Base-by-base conservation (phyloP, 2,888 invertebrate species). In the Dryomyza anilis region DNA sequence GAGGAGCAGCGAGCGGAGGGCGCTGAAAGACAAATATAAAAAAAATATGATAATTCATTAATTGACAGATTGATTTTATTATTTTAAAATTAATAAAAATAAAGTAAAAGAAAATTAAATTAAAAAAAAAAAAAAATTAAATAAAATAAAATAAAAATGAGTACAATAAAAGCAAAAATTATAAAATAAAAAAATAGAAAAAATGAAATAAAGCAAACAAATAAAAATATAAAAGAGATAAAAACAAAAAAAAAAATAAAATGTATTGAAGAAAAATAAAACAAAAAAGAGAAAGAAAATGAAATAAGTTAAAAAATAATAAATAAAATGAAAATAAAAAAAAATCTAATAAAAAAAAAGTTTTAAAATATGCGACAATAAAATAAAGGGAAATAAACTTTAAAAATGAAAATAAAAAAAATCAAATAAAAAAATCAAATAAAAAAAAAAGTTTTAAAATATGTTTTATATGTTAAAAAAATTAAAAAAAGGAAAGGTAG, bases 11-110 rank as follows among this genome's bases (percentile, higher is more conserved):
- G 14, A 14, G 27, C 43, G 27, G 52, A 33, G 29, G 52, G 52
- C 16, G 43, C 61, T 61, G 61, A n/a, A n/a, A n/a, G n/a, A n/a
- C n/a, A 14, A 58, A 46, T 12, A 43, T 43, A 43, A 16, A 43
- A 16, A 43, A 43, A 43, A 33, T 33, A 12, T 33, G 5, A 43
- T 2, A 43, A 16, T 16, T 39, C 3, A 39, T 39, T 12, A 16
- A 1, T n/a, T 39, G 1, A 39, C 14, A 39, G n/a, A n/a, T n/a
- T n/a, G n/a, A 39, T 39, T 8, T 33, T 33, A 33, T 8, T 33
- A 33, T 33, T 33, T 33, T 33, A 12, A 33, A 33, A 33, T n/a
- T n/a, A n/a, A n/a, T 4, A 16, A 43, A n/a, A 43, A 43, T 43
- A 16, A 16, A 43, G 19, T 39, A 8, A 39, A 39, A 39, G 14